phyloP scores from a whole-genome alignment of 2,888 invertebrate species.

The Leucozona laternaria region DNA sequence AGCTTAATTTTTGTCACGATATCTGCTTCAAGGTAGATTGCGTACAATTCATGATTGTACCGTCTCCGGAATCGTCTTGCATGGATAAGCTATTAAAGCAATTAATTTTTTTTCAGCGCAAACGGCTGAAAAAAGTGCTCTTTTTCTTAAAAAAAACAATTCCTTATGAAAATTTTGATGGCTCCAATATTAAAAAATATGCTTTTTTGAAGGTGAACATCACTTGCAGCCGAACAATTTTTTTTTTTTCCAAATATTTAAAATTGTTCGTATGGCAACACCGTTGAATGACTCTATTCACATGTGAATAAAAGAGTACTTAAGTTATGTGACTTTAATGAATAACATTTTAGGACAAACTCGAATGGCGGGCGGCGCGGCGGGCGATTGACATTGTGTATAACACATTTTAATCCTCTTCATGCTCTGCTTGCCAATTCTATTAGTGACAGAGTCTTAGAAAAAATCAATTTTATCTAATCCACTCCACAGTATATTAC shows the following conservation, averaged over 20 bases:
- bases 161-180: no score
- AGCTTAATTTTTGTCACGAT: no score
- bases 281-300: not conserved
- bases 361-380: not conserved
- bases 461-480: constrained; percentile 60
- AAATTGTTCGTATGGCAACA: not conserved
- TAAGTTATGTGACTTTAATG: constrained; percentile 17
- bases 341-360: constrained; percentile 32
- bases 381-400: constrained; percentile 48
- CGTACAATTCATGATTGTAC: no score
- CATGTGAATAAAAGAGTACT: not conserved
- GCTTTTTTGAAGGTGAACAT: no score
- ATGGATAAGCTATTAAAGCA: no score
- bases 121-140: no score
- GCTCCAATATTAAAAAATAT: no score
- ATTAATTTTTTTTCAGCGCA: no score
- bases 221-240: no score
- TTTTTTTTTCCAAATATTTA: not conserved
- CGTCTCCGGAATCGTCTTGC: no score
- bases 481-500: constrained; percentile 21
- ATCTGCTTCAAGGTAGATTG: no score
- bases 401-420: constrained; percentile 39
- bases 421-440: constrained; percentile 33
- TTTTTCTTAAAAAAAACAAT: no score
- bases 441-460: constrained; percentile 56